These are phyloP conservation scores for Melanotaenia trifasciata DNA, from an alignment of 2,797 vertebrate species.

Conservation along the genomic window DNA sequence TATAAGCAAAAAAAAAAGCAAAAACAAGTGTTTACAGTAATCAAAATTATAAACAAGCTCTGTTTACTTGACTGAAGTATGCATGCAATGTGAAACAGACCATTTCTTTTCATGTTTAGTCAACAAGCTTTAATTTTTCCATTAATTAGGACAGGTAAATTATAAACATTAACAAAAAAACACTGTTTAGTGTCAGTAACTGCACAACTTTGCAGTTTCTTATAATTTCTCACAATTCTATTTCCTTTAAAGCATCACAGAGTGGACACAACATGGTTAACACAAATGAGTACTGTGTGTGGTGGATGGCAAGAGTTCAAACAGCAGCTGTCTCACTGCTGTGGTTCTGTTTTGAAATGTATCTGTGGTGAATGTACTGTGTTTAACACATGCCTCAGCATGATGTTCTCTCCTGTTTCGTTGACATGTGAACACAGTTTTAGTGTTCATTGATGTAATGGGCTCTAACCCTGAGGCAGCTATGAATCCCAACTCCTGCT, in stretches of 20 bases:
- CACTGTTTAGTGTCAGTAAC: not conserved
- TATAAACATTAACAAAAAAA: not conserved
- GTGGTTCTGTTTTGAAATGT: not conserved
- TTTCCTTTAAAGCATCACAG: not conserved
- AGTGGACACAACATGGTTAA: not conserved
- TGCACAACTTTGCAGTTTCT: not conserved
- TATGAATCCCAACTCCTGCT: not conserved
- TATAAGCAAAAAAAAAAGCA: not conserved
- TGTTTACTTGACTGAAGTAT: not conserved
- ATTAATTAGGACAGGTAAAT: no score
- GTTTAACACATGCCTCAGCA: not conserved
- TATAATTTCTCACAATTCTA: not conserved
- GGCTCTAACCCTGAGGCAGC: not conserved
- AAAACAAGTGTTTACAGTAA: not conserved
- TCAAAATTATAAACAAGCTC: no score
- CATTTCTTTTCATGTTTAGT: no score
- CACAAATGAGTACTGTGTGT: not conserved
- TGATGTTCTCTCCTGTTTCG: not conserved
- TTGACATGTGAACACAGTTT: not conserved
- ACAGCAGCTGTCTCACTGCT: not conserved
- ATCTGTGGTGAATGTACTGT: not conserved
- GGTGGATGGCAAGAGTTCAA: not conserved
- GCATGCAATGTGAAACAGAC: not conserved
- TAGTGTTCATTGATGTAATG: constrained; percentile 4
- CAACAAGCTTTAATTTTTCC: no score